These are phyloP conservation scores for Procambarus virginalis DNA, from an alignment of 1,140 invertebrate species.

Conservation along the genomic window DNA sequence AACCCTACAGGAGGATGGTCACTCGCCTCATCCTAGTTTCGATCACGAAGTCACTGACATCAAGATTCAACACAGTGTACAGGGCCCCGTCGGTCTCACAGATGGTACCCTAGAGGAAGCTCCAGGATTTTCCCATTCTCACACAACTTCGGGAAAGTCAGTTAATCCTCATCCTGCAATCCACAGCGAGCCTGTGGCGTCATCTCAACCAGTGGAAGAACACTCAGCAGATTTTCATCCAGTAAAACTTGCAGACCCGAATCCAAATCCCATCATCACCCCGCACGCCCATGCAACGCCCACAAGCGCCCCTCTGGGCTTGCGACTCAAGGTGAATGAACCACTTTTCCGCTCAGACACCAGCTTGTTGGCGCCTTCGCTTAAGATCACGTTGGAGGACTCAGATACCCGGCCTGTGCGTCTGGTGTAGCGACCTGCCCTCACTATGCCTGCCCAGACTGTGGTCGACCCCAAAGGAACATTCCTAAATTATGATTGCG, in stretches of 20 bases:
- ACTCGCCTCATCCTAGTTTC: background rate
- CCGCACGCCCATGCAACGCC: slow-evolving; percentile 22
- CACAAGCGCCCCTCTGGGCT: background rate
- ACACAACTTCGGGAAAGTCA: background rate
- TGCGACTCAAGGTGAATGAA: background rate
- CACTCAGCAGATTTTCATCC: background rate
- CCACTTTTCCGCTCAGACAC: slow-evolving; percentile 26
- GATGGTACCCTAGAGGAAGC: background rate
- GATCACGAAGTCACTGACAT: background rate
- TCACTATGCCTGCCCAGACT: too few relatives aligned
- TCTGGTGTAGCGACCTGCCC: too few relatives aligned
- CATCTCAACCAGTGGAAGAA: too few relatives aligned
- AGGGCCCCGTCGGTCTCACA: background rate
- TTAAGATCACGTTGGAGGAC: too few relatives aligned
- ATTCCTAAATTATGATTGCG: too few relatives aligned
- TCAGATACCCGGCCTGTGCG: too few relatives aligned
- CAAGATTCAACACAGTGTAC: background rate
- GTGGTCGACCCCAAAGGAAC: too few relatives aligned
- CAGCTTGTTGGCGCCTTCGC: background rate
- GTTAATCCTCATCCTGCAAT: background rate
- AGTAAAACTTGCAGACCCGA: background rate
- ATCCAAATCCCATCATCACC: slow-evolving; percentile 17
- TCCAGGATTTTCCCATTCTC: background rate
- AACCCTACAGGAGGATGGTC: background rate
- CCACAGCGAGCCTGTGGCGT: too few relatives aligned